phyloP scores from a whole-genome alignment of 1,140 invertebrate genomes.

The Drosophila neocordata region DNA sequence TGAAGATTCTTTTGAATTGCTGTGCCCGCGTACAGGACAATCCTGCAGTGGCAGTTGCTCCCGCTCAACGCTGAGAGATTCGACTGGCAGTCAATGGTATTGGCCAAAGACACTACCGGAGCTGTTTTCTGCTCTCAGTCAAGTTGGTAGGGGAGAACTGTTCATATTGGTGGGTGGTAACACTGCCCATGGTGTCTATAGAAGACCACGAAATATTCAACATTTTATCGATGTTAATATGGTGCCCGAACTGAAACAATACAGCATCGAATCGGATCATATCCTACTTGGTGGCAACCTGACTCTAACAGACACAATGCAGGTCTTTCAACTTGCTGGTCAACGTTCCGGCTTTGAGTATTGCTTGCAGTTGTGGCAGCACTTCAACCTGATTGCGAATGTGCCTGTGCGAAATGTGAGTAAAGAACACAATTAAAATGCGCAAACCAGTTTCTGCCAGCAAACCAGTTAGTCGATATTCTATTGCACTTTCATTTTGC shows the following conservation, averaged over 20 bases:
- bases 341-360: conserved; percentile 84
- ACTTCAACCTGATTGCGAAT: conserved; percentile 88
- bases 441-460: conserved; percentile 46
- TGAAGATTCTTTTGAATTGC: conserved; percentile 60
- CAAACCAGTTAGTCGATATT: too few species aligned
- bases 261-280: conserved; percentile 83
- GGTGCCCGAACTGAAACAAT: conserved; percentile 84
- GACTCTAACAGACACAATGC: conserved; percentile 86
- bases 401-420: conserved; percentile 89
- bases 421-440: conserved; percentile 51
- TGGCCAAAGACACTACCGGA: conserved; percentile 83
- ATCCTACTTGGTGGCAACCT: conserved; percentile 87
- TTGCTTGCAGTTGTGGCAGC: conserved; percentile 82
- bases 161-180: conserved; percentile 85
- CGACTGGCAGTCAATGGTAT: conserved; percentile 54
- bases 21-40: conserved; percentile 57
- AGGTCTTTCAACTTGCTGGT: conserved; percentile 84
- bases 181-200: conserved; percentile 86
- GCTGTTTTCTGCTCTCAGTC: conserved; percentile 85
- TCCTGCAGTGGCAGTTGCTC: conserved; percentile 52
- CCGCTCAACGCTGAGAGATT: conserved; percentile 76
- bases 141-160: conserved; percentile 74
- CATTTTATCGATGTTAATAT: conserved; percentile 87
- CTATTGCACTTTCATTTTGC: too few species aligned
- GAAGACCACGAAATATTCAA: conserved; percentile 82